Evolutionary conservation across 2,888 invertebrate genomes (phyloP).

Genomic region (Oligia strigilis): DNA sequence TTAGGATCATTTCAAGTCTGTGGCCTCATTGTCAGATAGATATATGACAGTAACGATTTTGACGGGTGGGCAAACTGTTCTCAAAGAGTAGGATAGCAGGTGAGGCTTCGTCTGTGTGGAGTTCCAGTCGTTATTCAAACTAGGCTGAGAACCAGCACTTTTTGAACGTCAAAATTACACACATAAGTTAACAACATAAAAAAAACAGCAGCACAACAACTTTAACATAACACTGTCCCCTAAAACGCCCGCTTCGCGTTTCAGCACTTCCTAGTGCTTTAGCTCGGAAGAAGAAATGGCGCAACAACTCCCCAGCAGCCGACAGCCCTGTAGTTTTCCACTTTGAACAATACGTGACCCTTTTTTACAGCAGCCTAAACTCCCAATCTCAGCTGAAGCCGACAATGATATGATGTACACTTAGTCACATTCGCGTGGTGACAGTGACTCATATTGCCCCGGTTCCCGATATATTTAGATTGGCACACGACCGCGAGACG

Average conservation of each 20-base stretch:
- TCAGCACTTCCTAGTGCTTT: too few relatives aligned
- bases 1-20: not conserved
- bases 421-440: slow-evolving; percentile 61
- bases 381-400: slow-evolving; percentile 29
- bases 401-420: slow-evolving; percentile 14
- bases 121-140: not conserved
- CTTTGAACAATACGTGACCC: not conserved
- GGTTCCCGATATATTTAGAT: slow-evolving; percentile 60
- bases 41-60: too few relatives aligned
- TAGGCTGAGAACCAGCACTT: not conserved
- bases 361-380: not conserved
- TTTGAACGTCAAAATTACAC: not conserved
- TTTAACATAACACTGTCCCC: too few relatives aligned
- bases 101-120: not conserved
- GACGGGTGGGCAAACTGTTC: not conserved
- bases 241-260: too few relatives aligned
- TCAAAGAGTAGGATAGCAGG: not conserved
- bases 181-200: not conserved
- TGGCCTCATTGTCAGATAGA: not conserved
- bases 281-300: too few relatives aligned
- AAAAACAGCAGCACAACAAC: too few relatives aligned
- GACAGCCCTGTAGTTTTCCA: not conserved
- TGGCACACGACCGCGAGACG: slow-evolving; percentile 64
- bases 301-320: not conserved
- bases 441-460: slow-evolving; percentile 67